Evolutionary conservation across 2,797 vertebrate genomes (phyloP).

Genomic region (Gambelia wislizenii): DNA sequence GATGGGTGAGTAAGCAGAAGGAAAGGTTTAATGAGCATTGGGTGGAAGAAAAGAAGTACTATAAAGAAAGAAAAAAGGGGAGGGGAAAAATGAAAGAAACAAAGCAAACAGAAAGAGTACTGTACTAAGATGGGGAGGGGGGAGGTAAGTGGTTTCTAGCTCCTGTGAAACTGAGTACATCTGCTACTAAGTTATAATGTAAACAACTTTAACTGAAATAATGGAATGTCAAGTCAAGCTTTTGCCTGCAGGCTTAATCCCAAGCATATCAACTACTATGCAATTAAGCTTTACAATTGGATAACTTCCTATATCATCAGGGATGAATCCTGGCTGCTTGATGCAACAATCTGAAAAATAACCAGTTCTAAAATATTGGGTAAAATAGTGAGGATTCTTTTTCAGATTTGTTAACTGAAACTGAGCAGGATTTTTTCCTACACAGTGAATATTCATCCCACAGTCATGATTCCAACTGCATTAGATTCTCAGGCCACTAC

Average conservation of each 20-base stretch:
- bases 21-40: not conserved
- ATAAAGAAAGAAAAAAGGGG: no score
- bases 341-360: not conserved
- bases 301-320: constrained; percentile 7
- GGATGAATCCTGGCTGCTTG: not conserved
- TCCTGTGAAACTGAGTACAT: not conserved
- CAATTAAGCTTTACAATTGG: not conserved
- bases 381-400: not conserved
- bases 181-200: not conserved
- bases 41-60: not conserved
- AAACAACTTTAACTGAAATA: not conserved
- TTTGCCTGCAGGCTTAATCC: not conserved
- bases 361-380: not conserved
- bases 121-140: no score
- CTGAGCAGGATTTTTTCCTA: not conserved
- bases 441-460: not conserved
- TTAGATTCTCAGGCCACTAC: not conserved
- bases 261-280: not conserved
- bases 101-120: no score
- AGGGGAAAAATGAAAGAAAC: no score
- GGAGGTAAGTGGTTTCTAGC: not conserved
- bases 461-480: not conserved
- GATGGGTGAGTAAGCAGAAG: not conserved
- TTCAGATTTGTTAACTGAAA: not conserved
- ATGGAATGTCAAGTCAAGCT: not conserved